Evolutionary conservation across 1,140 invertebrate genomes (phyloP).

Genomic region (Nasonia longicornis): DNA sequence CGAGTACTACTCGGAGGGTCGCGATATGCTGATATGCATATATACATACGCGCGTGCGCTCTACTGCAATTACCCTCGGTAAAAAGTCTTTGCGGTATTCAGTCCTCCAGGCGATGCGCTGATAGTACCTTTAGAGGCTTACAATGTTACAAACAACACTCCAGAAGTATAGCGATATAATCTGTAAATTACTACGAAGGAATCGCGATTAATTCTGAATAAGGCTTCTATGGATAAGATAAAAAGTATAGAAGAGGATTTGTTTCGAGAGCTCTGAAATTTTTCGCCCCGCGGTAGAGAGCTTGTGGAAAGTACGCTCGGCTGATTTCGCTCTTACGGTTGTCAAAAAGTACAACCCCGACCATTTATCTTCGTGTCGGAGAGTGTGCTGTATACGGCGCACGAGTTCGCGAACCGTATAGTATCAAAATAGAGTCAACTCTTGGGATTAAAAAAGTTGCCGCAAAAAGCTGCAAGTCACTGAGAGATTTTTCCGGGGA

Average conservation of each 20-base stretch:
- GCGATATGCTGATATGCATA: background rate
- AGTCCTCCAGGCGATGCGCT: too few species aligned
- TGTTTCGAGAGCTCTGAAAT: slow-evolving; percentile 8
- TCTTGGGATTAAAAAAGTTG: slow-evolving; percentile 28
- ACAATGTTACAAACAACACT: too few species aligned
- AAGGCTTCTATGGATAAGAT: background rate
- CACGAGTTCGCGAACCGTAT: background rate
- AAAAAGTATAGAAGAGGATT: slow-evolving; percentile 6
- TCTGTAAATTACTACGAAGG: too few species aligned
- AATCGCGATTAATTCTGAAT: background rate
- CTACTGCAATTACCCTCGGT: background rate
- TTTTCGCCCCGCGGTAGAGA: background rate
- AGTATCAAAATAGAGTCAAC: slow-evolving; percentile 18
- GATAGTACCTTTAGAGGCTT: too few species aligned
- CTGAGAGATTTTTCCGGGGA: background rate
- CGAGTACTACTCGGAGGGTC: background rate
- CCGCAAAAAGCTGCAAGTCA: background rate
- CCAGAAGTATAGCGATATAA: too few species aligned
- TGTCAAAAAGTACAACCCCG: slow-evolving; percentile 23
- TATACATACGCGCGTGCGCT: too few species aligned
- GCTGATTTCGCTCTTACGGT: slow-evolving; percentile 29
- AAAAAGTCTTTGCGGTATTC: background rate
- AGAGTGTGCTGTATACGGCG: background rate
- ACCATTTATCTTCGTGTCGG: slow-evolving; percentile 23
- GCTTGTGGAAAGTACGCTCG: background rate